phyloP scores from a whole-genome alignment of 2,797 vertebrate species.

The Scarus forsteni region DNA sequence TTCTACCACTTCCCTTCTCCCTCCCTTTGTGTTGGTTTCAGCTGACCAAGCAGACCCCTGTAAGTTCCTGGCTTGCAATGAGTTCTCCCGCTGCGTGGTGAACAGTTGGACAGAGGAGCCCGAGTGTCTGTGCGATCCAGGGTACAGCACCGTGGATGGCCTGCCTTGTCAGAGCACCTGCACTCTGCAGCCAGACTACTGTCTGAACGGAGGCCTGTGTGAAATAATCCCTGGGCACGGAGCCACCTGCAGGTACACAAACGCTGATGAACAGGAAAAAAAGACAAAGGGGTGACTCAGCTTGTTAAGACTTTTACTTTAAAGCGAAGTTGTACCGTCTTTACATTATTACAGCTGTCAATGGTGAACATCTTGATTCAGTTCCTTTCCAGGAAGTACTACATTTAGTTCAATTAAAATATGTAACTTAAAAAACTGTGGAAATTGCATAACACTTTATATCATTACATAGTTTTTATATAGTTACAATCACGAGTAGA shows the following conservation, averaged over 20 bases:
- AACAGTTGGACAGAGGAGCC: conserved; percentile 88
- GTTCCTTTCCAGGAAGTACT: too few relatives aligned
- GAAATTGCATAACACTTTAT: background rate
- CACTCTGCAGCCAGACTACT: conserved; percentile 82
- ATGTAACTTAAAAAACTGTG: too few relatives aligned
- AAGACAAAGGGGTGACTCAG: conserved; percentile 1
- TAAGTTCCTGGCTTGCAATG: conserved; percentile 91
- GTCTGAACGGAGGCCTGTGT: conserved; percentile 87
- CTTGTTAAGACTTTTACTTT: background rate
- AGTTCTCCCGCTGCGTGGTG: conserved; percentile 89
- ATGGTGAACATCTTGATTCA: too few relatives aligned
- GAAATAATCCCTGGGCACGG: conserved; percentile 87
- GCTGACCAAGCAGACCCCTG: conserved; percentile 91
- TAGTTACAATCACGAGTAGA: background rate
- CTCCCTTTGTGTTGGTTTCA: conserved; percentile 63
- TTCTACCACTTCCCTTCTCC: background rate
- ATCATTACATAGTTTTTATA: background rate
- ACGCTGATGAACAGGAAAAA: background rate
- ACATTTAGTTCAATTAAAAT: too few relatives aligned
- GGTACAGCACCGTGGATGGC: conserved; percentile 81
- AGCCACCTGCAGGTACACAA: conserved; percentile 91
- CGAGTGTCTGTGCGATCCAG: conserved; percentile 89
- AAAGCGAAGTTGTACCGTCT: background rate
- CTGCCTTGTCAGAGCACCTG: conserved; percentile 88
- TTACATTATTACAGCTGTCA: too few relatives aligned